Conservation (phyloP, 2,888 invertebrate species). For the Drosophila greeni region DNA sequence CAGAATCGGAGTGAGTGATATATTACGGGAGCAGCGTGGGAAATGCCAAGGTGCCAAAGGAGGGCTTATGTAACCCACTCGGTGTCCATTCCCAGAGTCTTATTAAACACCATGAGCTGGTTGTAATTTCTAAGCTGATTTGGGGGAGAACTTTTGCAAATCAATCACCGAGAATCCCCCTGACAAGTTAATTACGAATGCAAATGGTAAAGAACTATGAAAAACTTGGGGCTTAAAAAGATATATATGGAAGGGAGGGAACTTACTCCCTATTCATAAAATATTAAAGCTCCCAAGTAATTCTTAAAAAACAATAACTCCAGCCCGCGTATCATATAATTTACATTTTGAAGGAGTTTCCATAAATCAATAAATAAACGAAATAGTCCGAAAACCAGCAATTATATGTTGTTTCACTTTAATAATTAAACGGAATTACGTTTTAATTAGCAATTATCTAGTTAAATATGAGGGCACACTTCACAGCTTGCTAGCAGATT, state of each 20-base stretch:
- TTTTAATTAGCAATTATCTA: conserved; percentile 39
- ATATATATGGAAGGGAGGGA: too few relatives aligned
- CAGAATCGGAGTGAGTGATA: conserved; percentile 17
- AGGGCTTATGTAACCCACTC: conserved; percentile 57
- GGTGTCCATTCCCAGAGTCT: conserved; percentile 37
- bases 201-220: conserved; percentile 15
- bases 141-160: conserved; percentile 30
- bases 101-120: conserved; percentile 65
- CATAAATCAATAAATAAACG: conserved; percentile 26
- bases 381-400: conserved; percentile 5
- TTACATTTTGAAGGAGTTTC: conserved; percentile 7
- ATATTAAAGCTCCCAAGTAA: not conserved
- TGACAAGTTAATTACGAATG: conserved; percentile 32
- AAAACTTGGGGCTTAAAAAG: too few relatives aligned
- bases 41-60: conserved; percentile 32
- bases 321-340: conserved; percentile 15
- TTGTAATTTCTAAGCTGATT: conserved; percentile 67
- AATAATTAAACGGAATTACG: conserved; percentile 26
- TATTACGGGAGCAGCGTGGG: conserved; percentile 65
- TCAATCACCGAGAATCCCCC: conserved; percentile 27
- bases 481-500: conserved; percentile 21
- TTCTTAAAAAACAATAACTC: not conserved
- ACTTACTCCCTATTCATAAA: not conserved
- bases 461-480: conserved; percentile 32
- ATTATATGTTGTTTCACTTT: conserved; percentile 18